Evolutionary conservation across 2,888 invertebrate species (phyloP), one percentile per base, ranked within the genome.

Genomic region (Pachymerium ferrugineum): DNA sequence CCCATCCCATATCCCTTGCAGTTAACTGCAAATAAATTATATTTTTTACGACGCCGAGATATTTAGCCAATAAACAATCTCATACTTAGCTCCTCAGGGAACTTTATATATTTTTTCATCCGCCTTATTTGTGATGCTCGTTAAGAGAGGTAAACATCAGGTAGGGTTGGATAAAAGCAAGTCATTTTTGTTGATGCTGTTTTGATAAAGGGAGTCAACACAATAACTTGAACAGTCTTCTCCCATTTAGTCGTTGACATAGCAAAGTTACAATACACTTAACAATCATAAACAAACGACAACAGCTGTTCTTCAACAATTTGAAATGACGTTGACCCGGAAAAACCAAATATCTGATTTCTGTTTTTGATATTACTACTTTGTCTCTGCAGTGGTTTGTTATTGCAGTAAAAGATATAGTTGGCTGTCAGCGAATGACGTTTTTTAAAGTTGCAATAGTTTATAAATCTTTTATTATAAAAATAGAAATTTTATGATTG

Each of bases 51-150:
- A 22, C 22, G 25, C 10, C 1, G 25, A 25, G 54, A 22, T 54
- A 54, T 54, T 54, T 54, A 54, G 22, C 54, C 54, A 54, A 54
- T 54, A 54, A 54, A 54, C 54, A 54, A 54, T 54, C 54, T 25
- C 25, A 1, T 14, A 54, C 19, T 54, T 4, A 54, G 25, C 22
- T 22, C 16, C 19, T 38, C 38, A 14, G 38, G 38, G 47, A 19
- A 54, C 12, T 25, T 54, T 54, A 12, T 25, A 12, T 4, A 1
- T 54, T 47, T 47, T 16, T 12, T 4, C 25, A 38, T 12, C 47
- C n/a, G 16, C 10, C 14, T 25, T 54, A 54, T 54, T 54, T 54
- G 12, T 25, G 22, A 12, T 12, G 54, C 25, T 54, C 54, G 25
- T 54, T 54, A 25, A 54, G 22, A 25, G 25, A 54, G 54, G 54